A percentile compares a stretch with the other conserved stretches of the same genome.
Conservation (phyloP, 2,113 vertebrate genomes). For the Tonatia bakeri region DNA sequence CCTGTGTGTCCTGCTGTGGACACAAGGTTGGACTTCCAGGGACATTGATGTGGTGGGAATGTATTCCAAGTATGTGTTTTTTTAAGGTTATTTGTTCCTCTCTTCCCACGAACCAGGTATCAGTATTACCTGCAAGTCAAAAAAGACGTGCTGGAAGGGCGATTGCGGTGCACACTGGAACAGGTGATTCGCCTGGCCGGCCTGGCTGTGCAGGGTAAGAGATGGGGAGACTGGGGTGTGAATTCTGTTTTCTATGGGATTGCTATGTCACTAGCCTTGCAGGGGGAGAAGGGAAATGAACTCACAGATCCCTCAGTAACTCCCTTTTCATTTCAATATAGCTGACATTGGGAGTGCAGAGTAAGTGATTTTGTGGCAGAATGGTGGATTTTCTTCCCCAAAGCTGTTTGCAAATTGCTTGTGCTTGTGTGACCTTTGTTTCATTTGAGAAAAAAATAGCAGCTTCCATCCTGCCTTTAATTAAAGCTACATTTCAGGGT, state of each 20-base stretch:
- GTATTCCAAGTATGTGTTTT: background rate
- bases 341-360: background rate
- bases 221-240: fast-evolving
- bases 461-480: slow-evolving; percentile 69
- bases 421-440: background rate
- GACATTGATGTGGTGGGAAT: background rate
- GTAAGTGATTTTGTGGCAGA: background rate
- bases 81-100: background rate
- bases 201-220: slow-evolving; percentile 94
- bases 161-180: slow-evolving; percentile 88
- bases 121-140: slow-evolving; percentile 99
- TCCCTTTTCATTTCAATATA: background rate
- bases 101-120: slow-evolving; percentile 81
- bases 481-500: slow-evolving; percentile 65
- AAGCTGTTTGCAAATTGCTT: background rate
- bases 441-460: slow-evolving; percentile 10
- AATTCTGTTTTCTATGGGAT: fast-evolving
- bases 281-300: background rate
- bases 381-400: background rate
- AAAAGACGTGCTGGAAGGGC: slow-evolving; percentile 94
- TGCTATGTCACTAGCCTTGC: fast-evolving
- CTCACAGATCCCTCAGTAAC: background rate
- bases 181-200: slow-evolving; percentile 93
- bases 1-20: background rate
- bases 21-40: background rate